Evolutionary conservation across 2,797 vertebrate species (phyloP), one percentile per base, ranked within the genome.

Genomic region (Anas bernieri): DNA sequence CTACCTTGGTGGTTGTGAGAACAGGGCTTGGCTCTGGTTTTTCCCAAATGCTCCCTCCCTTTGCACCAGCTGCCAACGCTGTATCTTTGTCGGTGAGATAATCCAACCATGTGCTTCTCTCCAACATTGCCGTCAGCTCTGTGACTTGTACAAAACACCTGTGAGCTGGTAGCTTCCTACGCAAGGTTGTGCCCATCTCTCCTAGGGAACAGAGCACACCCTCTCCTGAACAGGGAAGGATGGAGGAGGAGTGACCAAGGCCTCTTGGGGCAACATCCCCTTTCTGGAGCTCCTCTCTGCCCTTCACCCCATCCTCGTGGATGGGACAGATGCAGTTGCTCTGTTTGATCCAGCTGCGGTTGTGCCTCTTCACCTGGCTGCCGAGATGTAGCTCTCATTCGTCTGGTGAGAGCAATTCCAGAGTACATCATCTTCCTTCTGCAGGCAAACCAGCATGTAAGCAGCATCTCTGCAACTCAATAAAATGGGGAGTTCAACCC

Each of bases 291-390:
- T 69, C 50, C 5, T 39, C 16, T 20, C 55, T 67, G 41, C 28
- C 18, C 52, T 70, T 12, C 52, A 3, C 8, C 14, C 26, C 28
- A 33, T 43, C 28, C 45, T 50, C 3, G 0, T 3, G 26, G 33
- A 8, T 52, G 30, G 12, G 46, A 20, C 22, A 37, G 62, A 33
- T 30, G 45, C 30, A 30, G 45, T 18, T 16, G 23, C 7, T 5
- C 17, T 41, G 13, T 79, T 66, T 30, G 18, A 41, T 66, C 31
- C 50, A 26, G 37, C 64, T 35, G 31, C 11, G 26, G n/a, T 46
- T 76, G 37, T 26, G 13, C 31, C 48, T 76, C 41, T 62, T 76
- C n/a, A 12, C 1, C 0, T 25, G 59, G 39, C 22, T 69, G n/a
- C 72, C 61, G 63, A 86, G 52, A 50, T 26, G 35, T 30, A 35